phyloP scores from a whole-genome alignment of 2,888 invertebrate genomes.

The Drosophila anomalata region DNA sequence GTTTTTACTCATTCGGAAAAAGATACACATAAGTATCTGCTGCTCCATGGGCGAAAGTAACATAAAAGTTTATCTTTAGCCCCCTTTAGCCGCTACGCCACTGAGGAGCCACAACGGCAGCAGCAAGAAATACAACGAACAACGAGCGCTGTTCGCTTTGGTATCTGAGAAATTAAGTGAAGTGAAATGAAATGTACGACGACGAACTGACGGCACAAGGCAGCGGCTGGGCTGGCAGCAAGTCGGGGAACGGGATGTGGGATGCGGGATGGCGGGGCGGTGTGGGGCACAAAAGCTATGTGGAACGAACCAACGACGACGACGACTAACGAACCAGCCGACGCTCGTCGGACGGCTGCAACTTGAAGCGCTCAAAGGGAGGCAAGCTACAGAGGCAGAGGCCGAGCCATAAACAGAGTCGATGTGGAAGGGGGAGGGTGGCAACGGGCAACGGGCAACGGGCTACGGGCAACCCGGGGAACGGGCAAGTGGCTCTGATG shows the following conservation, averaged over 20 bases:
- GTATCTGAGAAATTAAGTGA: constrained; percentile 79
- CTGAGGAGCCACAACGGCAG: constrained; percentile 30
- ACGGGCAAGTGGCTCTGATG: constrained; percentile 41
- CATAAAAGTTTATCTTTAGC: background rate
- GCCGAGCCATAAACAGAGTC: background rate
- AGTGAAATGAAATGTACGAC: constrained; percentile 79
- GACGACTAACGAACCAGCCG: constrained; percentile 42
- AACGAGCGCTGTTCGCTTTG: constrained; percentile 70
- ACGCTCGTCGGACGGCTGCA: constrained; percentile 61
- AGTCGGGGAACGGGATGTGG: constrained; percentile 39
- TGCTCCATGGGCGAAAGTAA: background rate
- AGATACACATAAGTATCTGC: too few species aligned
- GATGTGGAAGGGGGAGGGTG: constrained; percentile 30
- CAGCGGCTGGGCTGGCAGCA: constrained; percentile 48
- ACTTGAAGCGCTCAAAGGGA: constrained; percentile 63
- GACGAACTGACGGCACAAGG: constrained; percentile 71
- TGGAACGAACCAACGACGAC: constrained; percentile 62
- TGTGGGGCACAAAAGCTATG: constrained; percentile 69
- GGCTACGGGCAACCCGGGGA: constrained; percentile 18
- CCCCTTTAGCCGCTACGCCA: constrained; percentile 7
- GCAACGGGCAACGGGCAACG: constrained; percentile 19
- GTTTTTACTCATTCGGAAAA: too few species aligned
- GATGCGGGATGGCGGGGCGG: constrained; percentile 24
- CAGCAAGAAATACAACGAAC: constrained; percentile 55
- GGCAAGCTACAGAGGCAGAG: constrained; percentile 7